Conservation (phyloP, 2,113 vertebrate species). For the Smithornis capensis region DNA sequence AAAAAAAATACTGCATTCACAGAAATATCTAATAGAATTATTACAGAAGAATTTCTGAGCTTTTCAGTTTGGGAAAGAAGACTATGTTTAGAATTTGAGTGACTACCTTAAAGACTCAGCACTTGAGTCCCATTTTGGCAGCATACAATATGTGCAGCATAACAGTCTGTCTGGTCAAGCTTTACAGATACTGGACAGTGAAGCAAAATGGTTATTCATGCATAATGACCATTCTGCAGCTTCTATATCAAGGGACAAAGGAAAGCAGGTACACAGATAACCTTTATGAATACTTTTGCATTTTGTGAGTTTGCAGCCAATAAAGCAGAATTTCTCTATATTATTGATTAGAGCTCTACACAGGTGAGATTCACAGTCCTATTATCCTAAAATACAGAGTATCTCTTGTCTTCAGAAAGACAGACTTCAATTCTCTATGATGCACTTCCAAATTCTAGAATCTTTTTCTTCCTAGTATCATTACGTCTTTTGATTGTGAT, state of each 20-base stretch:
- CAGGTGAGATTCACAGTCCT: neutral
- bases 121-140: neutral
- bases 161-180: neutral
- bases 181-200: neutral
- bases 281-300: neutral
- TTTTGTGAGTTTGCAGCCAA: neutral
- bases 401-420: neutral
- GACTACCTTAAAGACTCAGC: neutral
- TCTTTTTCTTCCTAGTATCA: neutral
- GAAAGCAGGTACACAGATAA: neutral
- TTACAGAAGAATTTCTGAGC: neutral
- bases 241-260: neutral
- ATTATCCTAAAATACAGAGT: neutral
- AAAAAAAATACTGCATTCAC: neutral
- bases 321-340: neutral
- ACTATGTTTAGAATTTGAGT: neutral
- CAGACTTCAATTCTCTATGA: neutral
- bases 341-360: neutral
- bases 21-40: neutral
- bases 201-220: neutral
- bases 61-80: neutral
- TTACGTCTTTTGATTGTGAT: neutral
- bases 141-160: neutral
- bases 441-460: neutral
- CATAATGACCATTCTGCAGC: neutral